These are phyloP conservation scores for Columba janthina DNA, from an alignment of 2,113 vertebrate genomes.

Conservation along the genomic window DNA sequence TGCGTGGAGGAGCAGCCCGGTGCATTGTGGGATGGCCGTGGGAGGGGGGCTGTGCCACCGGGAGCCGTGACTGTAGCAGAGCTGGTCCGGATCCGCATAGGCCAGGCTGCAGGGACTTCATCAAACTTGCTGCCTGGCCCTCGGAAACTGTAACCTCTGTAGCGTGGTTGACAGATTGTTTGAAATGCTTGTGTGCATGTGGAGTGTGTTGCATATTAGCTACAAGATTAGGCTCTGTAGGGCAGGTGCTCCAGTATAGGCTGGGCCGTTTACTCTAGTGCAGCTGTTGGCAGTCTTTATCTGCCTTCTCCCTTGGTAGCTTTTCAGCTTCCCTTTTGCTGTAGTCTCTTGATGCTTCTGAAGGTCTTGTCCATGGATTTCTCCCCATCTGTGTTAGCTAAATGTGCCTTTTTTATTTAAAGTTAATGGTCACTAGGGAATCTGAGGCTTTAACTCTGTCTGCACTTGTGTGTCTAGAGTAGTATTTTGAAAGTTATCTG, in stretches of 20 bases:
- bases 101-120: not conserved
- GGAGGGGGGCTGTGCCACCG: not conserved
- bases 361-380: not conserved
- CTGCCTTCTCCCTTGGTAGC: not conserved
- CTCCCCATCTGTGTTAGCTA: not conserved
- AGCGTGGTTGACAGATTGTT: rapidly evolving
- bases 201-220: not conserved
- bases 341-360: not conserved
- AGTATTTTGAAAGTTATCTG: not conserved
- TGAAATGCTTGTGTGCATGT: not conserved
- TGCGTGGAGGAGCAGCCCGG: not conserved
- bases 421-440: not conserved
- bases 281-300: not conserved
- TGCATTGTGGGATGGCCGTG: not conserved
- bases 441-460: not conserved
- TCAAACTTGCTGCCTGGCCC: rapidly evolving
- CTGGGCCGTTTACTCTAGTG: not conserved
- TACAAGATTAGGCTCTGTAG: not conserved
- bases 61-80: not conserved
- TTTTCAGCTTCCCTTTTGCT: not conserved
- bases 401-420: not conserved
- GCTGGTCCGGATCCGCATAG: not conserved
- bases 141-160: too few species aligned
- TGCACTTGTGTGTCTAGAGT: rapidly evolving
- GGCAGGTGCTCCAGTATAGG: not conserved